These are phyloP conservation scores for Podilymbus podiceps DNA, from an alignment of 2,113 vertebrate genomes.

Conservation along the genomic window DNA sequence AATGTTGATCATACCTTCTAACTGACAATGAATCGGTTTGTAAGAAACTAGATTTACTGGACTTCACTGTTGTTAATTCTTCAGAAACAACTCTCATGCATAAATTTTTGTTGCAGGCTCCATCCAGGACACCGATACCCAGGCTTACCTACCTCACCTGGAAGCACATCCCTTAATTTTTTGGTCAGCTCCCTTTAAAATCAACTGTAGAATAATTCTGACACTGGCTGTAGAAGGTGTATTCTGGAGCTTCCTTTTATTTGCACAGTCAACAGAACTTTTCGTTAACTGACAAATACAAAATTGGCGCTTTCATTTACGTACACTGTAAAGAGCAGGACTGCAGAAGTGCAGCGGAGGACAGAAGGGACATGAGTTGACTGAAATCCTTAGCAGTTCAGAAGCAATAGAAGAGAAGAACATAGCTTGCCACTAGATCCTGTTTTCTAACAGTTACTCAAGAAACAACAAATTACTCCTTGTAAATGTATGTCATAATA, in stretches of 20 bases:
- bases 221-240: neutral
- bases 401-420: neutral
- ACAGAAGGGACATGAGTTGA: neutral
- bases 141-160: neutral
- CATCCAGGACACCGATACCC: neutral
- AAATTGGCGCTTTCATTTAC: neutral
- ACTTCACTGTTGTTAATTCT: neutral
- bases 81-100: neutral
- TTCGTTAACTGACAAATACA: neutral
- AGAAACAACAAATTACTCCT: neutral
- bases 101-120: neutral
- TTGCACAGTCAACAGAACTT: neutral
- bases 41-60: neutral
- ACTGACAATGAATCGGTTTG: fast-evolving
- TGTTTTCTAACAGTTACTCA: neutral
- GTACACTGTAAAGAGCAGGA: neutral
- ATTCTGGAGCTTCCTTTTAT: neutral
- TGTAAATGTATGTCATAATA: neutral
- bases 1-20: neutral
- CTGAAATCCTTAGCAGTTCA: neutral
- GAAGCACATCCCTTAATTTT: neutral
- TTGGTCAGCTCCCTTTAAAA: neutral
- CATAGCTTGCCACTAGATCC: neutral
- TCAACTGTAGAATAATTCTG: neutral
- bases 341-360: neutral